These are phyloP conservation scores for Cololabis saira DNA, from an alignment of 2,113 vertebrate genomes.

Conservation along the genomic window DNA sequence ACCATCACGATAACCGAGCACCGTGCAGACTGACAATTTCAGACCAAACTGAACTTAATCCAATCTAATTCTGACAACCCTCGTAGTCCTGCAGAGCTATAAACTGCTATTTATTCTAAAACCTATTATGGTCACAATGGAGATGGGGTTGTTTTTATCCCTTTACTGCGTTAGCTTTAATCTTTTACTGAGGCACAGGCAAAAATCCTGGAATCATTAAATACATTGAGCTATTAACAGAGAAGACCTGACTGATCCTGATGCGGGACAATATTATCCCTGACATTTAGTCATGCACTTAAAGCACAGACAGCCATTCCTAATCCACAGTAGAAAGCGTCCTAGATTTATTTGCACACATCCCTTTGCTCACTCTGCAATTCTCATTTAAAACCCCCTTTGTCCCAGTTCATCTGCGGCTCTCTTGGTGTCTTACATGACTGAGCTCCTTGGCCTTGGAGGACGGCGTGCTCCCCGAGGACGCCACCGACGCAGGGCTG, in stretches of 20 bases:
- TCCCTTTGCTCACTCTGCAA: slow-evolving; percentile 56
- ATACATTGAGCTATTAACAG: slow-evolving; percentile 80
- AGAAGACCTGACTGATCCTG: slow-evolving; percentile 78
- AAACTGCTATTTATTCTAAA: slow-evolving; percentile 84
- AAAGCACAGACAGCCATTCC: slow-evolving; percentile 76
- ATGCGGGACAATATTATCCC: slow-evolving; percentile 80
- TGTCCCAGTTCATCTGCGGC: slow-evolving; percentile 59
- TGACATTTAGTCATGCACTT: slow-evolving; percentile 82
- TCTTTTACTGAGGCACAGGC: slow-evolving; percentile 74
- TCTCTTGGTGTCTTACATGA: slow-evolving; percentile 87
- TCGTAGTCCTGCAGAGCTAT: slow-evolving; percentile 76
- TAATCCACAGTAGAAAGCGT: slow-evolving; percentile 73
- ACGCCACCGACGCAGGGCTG: slow-evolving; percentile 96
- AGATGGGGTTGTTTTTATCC: slow-evolving; percentile 77
- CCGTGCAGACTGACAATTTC: slow-evolving; percentile 78
- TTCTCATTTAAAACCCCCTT: slow-evolving; percentile 60
- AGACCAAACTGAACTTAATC: slow-evolving; percentile 79
- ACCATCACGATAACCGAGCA: slow-evolving; percentile 65
- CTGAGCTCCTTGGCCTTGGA: slow-evolving; percentile 99
- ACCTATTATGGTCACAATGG: slow-evolving; percentile 82
- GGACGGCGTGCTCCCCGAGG: slow-evolving; percentile 97
- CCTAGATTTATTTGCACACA: slow-evolving; percentile 67
- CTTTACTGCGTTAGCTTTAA: slow-evolving; percentile 78
- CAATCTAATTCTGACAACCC: slow-evolving; percentile 83
- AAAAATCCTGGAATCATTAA: slow-evolving; percentile 77